Evolutionary conservation across 2,888 invertebrate genomes (phyloP), one percentile per base, ranked within the genome.

Genomic region (Sarcophaga carnaria): DNA sequence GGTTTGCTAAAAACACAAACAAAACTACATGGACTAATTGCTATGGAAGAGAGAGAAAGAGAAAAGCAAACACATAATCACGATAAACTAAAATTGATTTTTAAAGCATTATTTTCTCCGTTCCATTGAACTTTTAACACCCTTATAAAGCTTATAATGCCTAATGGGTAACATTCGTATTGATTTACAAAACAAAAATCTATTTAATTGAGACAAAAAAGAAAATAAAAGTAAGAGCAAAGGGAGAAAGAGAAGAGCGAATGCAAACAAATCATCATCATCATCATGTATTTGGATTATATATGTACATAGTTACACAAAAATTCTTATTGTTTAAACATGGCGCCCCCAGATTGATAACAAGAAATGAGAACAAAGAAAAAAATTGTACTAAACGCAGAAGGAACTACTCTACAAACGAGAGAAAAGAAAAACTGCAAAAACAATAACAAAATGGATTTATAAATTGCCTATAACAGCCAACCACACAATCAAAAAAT

Each of bases 311-410:
- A 17, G 54, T 63, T 10, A 66, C 47, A 72, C 66, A 62, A 71
- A 71, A 76, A 64, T 72, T 49, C 64, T 37, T 37, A 67, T 77
- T 80, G 76, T 80, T 84, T 80, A 71, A 80, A 80, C 66, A 72
- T 84, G 84, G 76, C 84, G 84, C 71, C 76, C 71, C 71, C 76
- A 80, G 66, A 71, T 84, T 84, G 66, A 80, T 76, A 71, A 64
- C 69, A 63, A 69, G 37, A 45, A 49, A 49, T 67, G n/a, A 76
- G 25, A 54, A 59, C 63, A 20, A 20, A 20, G 5, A 2, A 71
- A 72, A 37, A 64, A 12, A 76, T 54, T 54, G 8, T 62, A 64
- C 14, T 17, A 47, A 20, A 74, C 11, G 20, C 14, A 37, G 54
- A 4, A 77, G 3, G 3, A 63, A 59, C 22, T 54, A 10, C 22